Evolutionary conservation across 2,113 vertebrate genomes (phyloP).

Genomic region (Litocranius walleri): DNA sequence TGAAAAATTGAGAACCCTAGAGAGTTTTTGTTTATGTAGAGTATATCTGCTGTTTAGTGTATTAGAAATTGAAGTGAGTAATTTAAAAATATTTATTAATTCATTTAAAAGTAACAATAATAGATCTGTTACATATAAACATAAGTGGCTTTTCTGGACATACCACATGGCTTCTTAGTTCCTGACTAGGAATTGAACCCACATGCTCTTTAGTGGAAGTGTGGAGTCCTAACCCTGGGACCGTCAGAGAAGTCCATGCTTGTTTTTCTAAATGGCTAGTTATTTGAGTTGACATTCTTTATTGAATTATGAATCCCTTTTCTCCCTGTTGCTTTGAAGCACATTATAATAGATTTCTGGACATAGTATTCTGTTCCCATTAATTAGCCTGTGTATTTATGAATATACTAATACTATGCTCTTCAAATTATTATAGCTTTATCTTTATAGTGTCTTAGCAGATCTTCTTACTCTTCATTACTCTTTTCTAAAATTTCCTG

Average conservation of each 20-base stretch:
- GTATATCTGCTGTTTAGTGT: neutral
- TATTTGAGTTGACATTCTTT: neutral
- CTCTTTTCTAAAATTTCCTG: neutral
- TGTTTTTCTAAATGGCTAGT: neutral
- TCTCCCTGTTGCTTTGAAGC: neutral
- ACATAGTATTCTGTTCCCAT: neutral
- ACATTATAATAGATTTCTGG: neutral
- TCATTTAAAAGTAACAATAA: neutral
- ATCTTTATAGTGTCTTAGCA: neutral
- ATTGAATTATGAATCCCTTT: neutral
- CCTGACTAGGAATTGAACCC: too few relatives aligned
- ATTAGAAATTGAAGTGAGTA: neutral
- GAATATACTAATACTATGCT: neutral
- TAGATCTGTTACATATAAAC: neutral
- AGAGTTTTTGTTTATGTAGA: neutral
- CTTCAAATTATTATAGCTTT: neutral
- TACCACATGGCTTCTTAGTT: neutral
- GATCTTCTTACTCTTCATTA: neutral
- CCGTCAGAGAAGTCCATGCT: neutral
- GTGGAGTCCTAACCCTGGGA: neutral
- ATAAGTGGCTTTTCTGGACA: neutral
- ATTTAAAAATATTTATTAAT: neutral
- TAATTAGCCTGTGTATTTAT: neutral
- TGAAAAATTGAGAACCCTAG: neutral
- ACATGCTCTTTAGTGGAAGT: neutral